phyloP scores from a whole-genome alignment of 2,113 vertebrate species.

The Balaenoptera acutorostrata region DNA sequence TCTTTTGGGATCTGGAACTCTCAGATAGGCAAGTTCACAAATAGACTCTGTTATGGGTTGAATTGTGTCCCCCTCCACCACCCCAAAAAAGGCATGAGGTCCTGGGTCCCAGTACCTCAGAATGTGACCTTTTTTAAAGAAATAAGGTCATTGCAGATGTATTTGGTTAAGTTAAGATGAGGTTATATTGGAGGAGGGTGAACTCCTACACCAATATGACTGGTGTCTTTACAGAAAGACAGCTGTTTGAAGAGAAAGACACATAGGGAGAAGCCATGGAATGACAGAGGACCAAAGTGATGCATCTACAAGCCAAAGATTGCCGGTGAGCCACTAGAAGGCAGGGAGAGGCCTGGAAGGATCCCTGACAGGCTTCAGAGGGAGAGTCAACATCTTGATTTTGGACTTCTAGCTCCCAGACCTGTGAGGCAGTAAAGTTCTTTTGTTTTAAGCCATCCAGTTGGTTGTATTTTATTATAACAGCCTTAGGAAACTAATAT shows the following conservation, averaged over 20 bases:
- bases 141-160: neutral
- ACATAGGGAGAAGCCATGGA: neutral
- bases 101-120: neutral
- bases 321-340: neutral
- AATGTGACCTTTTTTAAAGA: neutral
- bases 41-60: neutral
- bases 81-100: neutral
- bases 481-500: neutral
- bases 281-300: neutral
- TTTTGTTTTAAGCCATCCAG: neutral
- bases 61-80: neutral
- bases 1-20: neutral
- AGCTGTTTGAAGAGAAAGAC: neutral
- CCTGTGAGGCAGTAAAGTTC: neutral
- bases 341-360: neutral
- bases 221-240: neutral
- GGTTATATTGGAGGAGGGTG: neutral
- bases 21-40: neutral
- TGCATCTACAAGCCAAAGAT: neutral
- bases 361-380: neutral
- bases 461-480: neutral
- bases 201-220: neutral
- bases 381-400: neutral
- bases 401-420: neutral
- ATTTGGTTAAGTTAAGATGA: neutral